Percentiles rank a stretch among this genome's conserved stretches.
phyloP scores from a whole-genome alignment of 2,888 invertebrate species.

The Bimastos eiseni region DNA sequence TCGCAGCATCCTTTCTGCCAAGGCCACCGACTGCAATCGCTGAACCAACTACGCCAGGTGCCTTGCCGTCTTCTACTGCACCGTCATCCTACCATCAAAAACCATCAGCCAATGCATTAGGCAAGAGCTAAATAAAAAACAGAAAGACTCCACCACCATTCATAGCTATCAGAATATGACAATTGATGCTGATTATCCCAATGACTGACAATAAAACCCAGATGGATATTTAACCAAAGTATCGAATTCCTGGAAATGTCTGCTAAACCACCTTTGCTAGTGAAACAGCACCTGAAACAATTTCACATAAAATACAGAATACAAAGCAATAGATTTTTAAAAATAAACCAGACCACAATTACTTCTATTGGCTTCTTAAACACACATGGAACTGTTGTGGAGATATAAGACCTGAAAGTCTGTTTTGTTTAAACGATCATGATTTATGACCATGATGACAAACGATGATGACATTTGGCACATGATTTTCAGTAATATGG shows the following conservation, averaged over 20 bases:
- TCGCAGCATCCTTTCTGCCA: conserved; percentile 21
- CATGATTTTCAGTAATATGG: no score
- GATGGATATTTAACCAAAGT: not conserved
- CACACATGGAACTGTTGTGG: no score
- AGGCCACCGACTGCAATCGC: not conserved
- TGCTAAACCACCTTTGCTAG: not conserved
- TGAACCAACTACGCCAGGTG: not conserved
- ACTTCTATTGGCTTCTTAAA: no score
- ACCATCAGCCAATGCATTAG: not conserved
- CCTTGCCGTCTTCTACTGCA: conserved; percentile 24
- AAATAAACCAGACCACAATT: not conserved
- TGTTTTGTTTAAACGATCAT: no score
- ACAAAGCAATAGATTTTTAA: not conserved
- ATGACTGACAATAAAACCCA: not conserved
- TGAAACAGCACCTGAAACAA: not conserved
- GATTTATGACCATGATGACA: no score
- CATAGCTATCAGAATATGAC: not conserved
- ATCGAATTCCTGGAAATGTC: not conserved
- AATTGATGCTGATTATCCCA: not conserved
- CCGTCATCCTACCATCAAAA: not conserved
- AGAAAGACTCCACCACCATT: not conserved
- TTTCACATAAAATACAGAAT: not conserved
- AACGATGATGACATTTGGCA: no score
- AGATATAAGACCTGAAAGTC: no score
- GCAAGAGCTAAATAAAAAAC: not conserved